Evolutionary conservation across 2,113 vertebrate species (phyloP), one percentile per base, ranked within the genome.

Genomic region (Nothocercus nigrocapillus): DNA sequence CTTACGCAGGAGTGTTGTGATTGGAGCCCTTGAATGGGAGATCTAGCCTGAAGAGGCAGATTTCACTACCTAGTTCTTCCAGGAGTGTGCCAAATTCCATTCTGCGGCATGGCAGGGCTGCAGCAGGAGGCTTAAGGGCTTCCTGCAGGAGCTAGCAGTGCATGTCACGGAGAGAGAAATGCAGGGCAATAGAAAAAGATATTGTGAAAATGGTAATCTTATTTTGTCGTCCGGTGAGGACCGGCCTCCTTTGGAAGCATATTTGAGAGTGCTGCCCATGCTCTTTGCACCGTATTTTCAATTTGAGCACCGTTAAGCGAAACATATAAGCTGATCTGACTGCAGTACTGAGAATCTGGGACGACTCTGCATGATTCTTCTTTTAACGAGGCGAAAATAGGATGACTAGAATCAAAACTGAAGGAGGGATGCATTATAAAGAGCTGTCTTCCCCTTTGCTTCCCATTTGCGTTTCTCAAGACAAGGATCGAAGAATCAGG

Each of bases 111-210:
- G 64, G 32, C 28, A 82, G 32, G 32, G 22, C 56, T 72, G 27
- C 84, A 4, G 27, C 1, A 58, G 66, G 15, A 88, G 13, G 36
- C n/a, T 21, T 70, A 74, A 5, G 18, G 38, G 25, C 21, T 9
- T 83, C 6, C 30, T 30, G 0, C 9, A 2, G 16, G 8, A 72
- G 28, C 14, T n/a, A 15, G 25, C 18, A 38, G 17, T 2, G 4
- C 70, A 19, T 14, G 36, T 8, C 8, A 19, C 18, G 34, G 47
- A 70, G 16, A 8, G 15, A 63, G 83, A 64, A 4, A 59, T 45
- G 49, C 25, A 66, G 68, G 12, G 15, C 53, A 11, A 9, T 66
- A 58, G 40, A n/a, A 49, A 40, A 77, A 70, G 13, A 7, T 40
- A 13, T 18, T 66, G 42, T 69, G 27, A 36, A 78, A 63, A 63